Base-by-base conservation (phyloP, 2,797 vertebrate genomes). In the Australoheros facetus region DNA sequence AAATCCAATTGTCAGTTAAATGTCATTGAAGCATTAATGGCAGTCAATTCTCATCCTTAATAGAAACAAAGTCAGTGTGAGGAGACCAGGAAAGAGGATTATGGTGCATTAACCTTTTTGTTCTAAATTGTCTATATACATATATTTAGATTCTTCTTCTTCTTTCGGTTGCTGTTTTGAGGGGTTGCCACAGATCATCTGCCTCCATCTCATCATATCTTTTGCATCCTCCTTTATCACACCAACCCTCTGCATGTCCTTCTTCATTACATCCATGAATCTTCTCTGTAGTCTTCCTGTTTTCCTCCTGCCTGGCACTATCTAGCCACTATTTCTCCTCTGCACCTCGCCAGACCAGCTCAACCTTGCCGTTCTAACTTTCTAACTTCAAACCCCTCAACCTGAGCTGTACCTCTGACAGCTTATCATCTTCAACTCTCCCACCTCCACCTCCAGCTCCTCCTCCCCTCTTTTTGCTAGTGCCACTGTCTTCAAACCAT, bases 1-100 rank as follows among this genome's bases (percentile, higher is more conserved):
- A 23, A 26, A 56, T 54, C 30, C 71, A 32, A 42, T 56, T 45
- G 30, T 42, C 19, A 5, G 26, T 76, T 71, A 48, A 30, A 73
- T 54, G 26, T 32, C 19, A 57, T 48, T 48, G 23, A 58, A 28
- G 26, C 3, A 1, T 28, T 42, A 34, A 56, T 71, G 17, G 23
- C 7, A 66, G 11, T 54, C 26, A 37, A 56, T 69, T 75, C 13
- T 3, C 11, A 78, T 32, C 28, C n/a, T 7, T 32, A 66, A 66
- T 9, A 76, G 32, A 78, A 79, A 69, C 53, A 55, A 56, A 53
- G 34, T 21, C 56, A 78, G 42, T 19, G 19, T 66, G 32, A 42
- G 7, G 57, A 76, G 30, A 23, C 19, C 23, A 66, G 8, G 23
- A 37, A 10, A 57, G 10, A 12, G 8, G 42, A 56, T 32, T 23